phyloP scores from a whole-genome alignment of 2,113 vertebrate species.

The Tenrec ecaudatus region DNA sequence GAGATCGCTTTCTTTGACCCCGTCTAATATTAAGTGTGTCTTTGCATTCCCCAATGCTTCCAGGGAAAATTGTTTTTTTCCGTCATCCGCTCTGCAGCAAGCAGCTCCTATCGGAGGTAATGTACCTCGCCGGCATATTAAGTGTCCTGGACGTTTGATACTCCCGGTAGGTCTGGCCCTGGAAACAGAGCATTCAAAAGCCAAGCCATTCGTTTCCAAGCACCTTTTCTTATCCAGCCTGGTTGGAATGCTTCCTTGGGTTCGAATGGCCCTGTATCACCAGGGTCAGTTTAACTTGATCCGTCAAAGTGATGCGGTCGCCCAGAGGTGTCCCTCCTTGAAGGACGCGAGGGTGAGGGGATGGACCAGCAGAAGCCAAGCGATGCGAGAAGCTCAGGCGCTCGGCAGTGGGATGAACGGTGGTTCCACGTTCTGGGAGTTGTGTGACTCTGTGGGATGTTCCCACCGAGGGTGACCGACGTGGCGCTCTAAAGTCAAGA shows the following conservation, averaged over 20 bases:
- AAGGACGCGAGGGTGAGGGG: background rate
- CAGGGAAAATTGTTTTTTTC: slow-evolving; percentile 20
- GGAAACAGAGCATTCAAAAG: slow-evolving; percentile 40
- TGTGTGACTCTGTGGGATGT: too few relatives aligned
- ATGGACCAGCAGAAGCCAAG: background rate
- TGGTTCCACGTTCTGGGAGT: accelerated
- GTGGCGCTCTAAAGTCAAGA: background rate
- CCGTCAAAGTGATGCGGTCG: background rate
- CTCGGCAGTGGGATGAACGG: accelerated
- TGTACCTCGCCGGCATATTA: background rate
- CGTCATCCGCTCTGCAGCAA: slow-evolving; percentile 12
- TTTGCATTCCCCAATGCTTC: background rate
- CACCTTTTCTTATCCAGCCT: slow-evolving; percentile 32
- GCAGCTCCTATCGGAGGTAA: background rate
- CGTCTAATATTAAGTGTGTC: slow-evolving; percentile 56
- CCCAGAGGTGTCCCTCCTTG: background rate
- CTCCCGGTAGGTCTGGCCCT: slow-evolving; percentile 1
- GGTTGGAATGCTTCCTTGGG: slow-evolving; percentile 21
- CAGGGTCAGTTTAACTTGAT: background rate
- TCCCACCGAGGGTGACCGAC: background rate
- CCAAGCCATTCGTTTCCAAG: slow-evolving; percentile 31
- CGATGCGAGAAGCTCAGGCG: background rate
- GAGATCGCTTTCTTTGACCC: background rate
- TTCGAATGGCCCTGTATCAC: slow-evolving; percentile 9
- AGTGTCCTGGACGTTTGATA: slow-evolving; percentile 66